Evolutionary conservation across 2,797 vertebrate species (phyloP), one percentile per base, ranked within the genome.

Genomic region (Pagetopsis macropterus): DNA sequence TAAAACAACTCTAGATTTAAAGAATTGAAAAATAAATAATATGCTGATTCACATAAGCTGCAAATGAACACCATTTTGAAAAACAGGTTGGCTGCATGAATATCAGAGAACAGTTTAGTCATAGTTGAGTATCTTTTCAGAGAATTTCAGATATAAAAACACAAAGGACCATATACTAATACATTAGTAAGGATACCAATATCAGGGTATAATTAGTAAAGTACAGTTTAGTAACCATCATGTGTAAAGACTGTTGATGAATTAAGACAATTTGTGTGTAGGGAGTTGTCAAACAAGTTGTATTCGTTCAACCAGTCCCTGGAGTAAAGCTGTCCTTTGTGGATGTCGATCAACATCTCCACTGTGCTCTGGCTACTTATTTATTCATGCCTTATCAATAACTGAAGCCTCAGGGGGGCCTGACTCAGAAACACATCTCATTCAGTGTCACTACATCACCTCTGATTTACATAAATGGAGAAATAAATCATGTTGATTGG

Each of bases 311-410:
- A 69, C 37, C 31, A 14, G 49, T 76, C 83, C 79, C 65, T 50
- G 55, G 77, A 71, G 80, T 41, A 57, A 56, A 37, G 33, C 52
- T 75, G 75, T 81, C 74, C 74, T 79, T 64, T 58, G 59, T 49
- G 31, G 41, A 66, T 54, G 61, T 59, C 85, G 74, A 57, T 84
- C 74, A 83, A 55, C 62, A 68, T 61, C 63, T 56, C 52, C 17
- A 1, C 59, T 55, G 41, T 73, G 66, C 61, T 23, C 63, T 37
- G 23, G 70, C 74, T 65, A 40, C 71, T 85, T 49, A 83, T 61
- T 78, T 84, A 87, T 87, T 87, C 75, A 87, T 75, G 64, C 16
- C 65, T 88, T 87, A 85, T 89, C 90, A 86, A 91, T 90, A 86
- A 61, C 80, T 69, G 65, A 82, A 72, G 64, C 76, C 73, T 69